phyloP scores from a whole-genome alignment of 2,113 vertebrate genomes.

The Microcebus griseorufus region DNA sequence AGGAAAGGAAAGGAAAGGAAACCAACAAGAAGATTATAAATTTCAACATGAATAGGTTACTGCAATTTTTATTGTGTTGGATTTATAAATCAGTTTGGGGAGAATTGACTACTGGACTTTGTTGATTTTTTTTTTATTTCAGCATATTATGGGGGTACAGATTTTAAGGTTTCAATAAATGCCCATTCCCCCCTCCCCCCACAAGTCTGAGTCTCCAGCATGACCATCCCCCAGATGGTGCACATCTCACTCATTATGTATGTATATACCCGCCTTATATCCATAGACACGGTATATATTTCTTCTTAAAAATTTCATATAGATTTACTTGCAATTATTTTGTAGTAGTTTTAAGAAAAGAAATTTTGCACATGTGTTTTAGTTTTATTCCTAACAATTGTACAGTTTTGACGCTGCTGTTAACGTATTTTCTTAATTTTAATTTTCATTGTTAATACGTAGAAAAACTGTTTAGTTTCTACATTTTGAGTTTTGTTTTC shows the following conservation, averaged over 20 bases:
- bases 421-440: not conserved
- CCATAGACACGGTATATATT: not conserved
- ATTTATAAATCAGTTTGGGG: not conserved
- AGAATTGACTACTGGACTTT: not conserved
- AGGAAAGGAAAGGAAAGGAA: too few species aligned
- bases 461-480: not conserved
- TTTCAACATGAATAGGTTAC: not conserved
- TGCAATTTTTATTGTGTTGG: not conserved
- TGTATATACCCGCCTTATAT: not conserved
- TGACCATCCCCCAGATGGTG: too few species aligned
- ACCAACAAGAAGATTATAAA: not conserved
- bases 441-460: not conserved
- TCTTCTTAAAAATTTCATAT: not conserved
- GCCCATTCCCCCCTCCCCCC: too few species aligned
- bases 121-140: not conserved
- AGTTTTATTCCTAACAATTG: not conserved
- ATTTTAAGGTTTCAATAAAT: too few species aligned
- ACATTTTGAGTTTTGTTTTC: not conserved
- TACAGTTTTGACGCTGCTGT: not conserved
- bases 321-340: not conserved
- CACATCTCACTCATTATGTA: too few species aligned
- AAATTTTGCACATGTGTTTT: not conserved
- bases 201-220: too few species aligned
- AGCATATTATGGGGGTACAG: too few species aligned
- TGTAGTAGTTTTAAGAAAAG: not conserved